A percentile compares a stretch with the other conserved stretches of the same genome.
These are phyloP conservation scores for Euproctis similis DNA, from an alignment of 2,888 invertebrate species.

Conservation along the genomic window DNA sequence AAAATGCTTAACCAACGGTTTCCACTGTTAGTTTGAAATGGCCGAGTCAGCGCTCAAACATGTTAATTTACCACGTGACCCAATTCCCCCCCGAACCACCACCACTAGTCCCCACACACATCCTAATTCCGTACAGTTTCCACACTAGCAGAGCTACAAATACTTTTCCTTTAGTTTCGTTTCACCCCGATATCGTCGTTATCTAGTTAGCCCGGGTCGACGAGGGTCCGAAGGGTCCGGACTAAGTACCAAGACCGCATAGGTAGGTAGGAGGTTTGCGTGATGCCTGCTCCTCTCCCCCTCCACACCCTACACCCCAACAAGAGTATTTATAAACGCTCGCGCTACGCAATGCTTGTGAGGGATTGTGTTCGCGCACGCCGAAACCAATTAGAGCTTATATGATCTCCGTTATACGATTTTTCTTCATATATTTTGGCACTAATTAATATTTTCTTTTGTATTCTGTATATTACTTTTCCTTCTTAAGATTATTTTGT, in stretches of 20 bases:
- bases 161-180: conserved; percentile 72
- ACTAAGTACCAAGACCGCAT: conserved; percentile 53
- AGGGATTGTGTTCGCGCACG: conserved; percentile 56
- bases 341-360: conserved; percentile 43
- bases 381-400: conserved; percentile 59
- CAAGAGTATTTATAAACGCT: conserved; percentile 55
- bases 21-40: conserved; percentile 27
- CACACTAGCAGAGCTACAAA: conserved; percentile 56
- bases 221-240: conserved; percentile 68
- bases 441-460: conserved; percentile 18
- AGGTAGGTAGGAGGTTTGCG: conserved; percentile 48
- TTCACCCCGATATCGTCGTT: conserved; percentile 67
- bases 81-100: too few species aligned
- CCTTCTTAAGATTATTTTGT: too few species aligned
- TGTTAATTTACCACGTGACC: conserved; percentile 56
- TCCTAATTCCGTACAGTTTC: conserved; percentile 58
- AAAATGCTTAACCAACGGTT: conserved; percentile 27
- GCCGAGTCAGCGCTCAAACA: conserved; percentile 37
- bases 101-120: too few species aligned
- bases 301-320: too few species aligned
- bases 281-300: conserved; percentile 39
- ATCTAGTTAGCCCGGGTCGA: conserved; percentile 72
- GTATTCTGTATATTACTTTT: neutral
- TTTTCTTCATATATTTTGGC: conserved; percentile 20
- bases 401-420: conserved; percentile 42